Evolutionary conservation across 2,888 invertebrate species (phyloP), one percentile per base, ranked within the genome.

Genomic region (Acanthoscelides obtectus): DNA sequence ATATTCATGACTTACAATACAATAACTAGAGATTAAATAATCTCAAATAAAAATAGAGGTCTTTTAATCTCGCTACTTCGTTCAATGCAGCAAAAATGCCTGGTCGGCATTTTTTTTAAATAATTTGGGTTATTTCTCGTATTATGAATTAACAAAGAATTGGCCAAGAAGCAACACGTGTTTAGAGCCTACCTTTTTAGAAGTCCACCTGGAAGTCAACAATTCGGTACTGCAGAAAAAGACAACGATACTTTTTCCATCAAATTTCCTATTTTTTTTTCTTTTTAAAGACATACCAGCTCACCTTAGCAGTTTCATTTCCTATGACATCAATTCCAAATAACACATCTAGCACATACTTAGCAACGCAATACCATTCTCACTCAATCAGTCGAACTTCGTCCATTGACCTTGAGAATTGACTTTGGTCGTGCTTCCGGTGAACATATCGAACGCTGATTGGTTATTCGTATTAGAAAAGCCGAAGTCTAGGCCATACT

Each of bases 401-500:
- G 89, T 89, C 89, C 89, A 89, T 79, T 89, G 88, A 75, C 86
- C 87, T 80, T 88, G 87, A 25, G 86, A 83, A 77, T 87, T 87
- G 76, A 87, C 86, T 79, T 86, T 84, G 17, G 45, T 45, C 45
- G 45, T 12, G 72, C 83, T 81, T 63, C 84, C 74, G 69, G 82
- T 82, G 66, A 81, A 81, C 12, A 78, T 83, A 83, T 86, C 81
- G 82, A 86, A 76, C 81, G 77, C 70, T 72, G 77, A 72, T 68
- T 72, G 74, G 70, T 78, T 74, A 45, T 72, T 71, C 81, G 82
- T 69, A 25, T 65, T 74, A 21, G 78, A 73, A 72, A 80, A 80
- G 70, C 89, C 87, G 82, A 93, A 92, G 84, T 93, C 91, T 77
- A 93, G 86, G 70, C 93, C 93, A 80, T 93, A 93, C 79, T 93